Evolutionary conservation across 1,140 invertebrate genomes (phyloP).

Genomic region (Drosophila albomicans): DNA sequence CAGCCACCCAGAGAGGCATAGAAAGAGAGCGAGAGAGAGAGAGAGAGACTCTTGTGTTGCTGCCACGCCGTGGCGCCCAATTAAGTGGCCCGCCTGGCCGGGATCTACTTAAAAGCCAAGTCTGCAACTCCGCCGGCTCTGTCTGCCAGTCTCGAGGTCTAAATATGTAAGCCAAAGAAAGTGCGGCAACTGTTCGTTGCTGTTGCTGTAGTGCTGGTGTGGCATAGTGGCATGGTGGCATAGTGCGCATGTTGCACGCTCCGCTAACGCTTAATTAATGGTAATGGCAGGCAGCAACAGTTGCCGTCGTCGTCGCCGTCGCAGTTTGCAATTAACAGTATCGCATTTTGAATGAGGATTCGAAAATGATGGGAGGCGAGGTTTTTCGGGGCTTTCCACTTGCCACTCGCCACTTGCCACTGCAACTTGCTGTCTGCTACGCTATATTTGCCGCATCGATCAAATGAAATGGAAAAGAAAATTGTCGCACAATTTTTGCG

Average conservation of each 20-base stretch:
- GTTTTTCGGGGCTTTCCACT: constrained; percentile 6
- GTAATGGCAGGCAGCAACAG: constrained; percentile 37
- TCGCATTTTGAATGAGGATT: constrained; percentile 45
- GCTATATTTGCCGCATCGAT: constrained; percentile 21
- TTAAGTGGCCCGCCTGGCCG: constrained; percentile 43
- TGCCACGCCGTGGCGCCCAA: constrained; percentile 37
- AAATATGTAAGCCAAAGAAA: constrained; percentile 77
- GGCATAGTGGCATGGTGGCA: constrained; percentile 25
- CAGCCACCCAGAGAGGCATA: no score
- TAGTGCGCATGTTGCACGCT: constrained; percentile 72
- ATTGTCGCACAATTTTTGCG: constrained; percentile 59
- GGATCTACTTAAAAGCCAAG: constrained; percentile 33
- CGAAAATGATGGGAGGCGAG: not conserved
- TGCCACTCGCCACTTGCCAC: not conserved
- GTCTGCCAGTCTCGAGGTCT: constrained; percentile 11
- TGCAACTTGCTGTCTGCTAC: not conserved
- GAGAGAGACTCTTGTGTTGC: no score
- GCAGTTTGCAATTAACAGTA: constrained; percentile 61
- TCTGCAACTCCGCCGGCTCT: not conserved
- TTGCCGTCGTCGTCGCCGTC: constrained; percentile 32
- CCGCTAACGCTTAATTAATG: constrained; percentile 79
- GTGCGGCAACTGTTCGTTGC: constrained; percentile 36
- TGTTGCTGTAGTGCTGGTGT: not conserved
- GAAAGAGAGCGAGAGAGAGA: no score
- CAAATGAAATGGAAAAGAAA: constrained; percentile 62